These are phyloP conservation scores for Calephelis nemesis DNA, from an alignment of 1,140 invertebrate genomes.

Conservation along the genomic window DNA sequence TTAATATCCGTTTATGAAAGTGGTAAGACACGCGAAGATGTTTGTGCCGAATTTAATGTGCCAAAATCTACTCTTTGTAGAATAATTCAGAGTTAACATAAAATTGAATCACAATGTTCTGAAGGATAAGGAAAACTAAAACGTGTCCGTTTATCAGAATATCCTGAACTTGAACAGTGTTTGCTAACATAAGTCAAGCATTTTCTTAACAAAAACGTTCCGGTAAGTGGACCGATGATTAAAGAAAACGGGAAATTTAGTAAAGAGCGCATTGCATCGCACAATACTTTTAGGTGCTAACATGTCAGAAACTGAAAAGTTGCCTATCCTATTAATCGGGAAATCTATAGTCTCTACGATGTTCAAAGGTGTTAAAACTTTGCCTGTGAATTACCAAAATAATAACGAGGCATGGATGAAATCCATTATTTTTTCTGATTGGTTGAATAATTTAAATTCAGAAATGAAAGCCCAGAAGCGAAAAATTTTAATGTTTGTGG, in stretches of 20 bases:
- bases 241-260: constrained; percentile 21
- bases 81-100: too few species aligned
- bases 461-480: constrained; percentile 16
- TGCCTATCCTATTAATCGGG: constrained; percentile 23
- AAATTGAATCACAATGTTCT: too few species aligned
- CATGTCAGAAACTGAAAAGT: constrained; percentile 29
- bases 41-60: constrained; percentile 16
- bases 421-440: not conserved
- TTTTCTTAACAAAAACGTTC: too few species aligned
- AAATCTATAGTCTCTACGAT: constrained; percentile 22
- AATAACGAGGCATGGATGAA: constrained; percentile 26
- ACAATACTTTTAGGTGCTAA: constrained; percentile 28
- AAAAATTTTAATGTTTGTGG: too few species aligned
- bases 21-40: not conserved
- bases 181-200: too few species aligned
- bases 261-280: constrained; percentile 31
- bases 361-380: constrained; percentile 22
- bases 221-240: too few species aligned
- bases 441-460: constrained; percentile 18
- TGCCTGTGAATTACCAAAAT: constrained; percentile 25
- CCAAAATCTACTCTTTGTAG: too few species aligned
- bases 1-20: too few species aligned
- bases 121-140: too few species aligned
- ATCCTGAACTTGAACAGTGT: too few species aligned
- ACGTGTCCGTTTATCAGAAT: too few species aligned